Base-by-base conservation (phyloP, 1,140 invertebrate species). In the Philotrypesis tridentata region DNA sequence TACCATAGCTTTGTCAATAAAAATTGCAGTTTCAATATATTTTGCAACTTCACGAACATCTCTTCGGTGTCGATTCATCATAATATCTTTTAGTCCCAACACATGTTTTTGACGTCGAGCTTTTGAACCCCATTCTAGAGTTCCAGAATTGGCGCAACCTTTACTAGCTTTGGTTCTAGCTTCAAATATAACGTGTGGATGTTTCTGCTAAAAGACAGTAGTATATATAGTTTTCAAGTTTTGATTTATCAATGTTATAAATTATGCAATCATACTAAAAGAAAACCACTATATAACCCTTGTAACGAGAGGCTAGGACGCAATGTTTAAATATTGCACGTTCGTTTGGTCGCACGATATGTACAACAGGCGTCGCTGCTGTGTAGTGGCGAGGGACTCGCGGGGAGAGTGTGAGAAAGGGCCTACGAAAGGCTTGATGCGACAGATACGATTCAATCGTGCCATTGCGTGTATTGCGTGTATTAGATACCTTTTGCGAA, bases 161-260 rank as follows among this genome's bases (percentile, higher is more conserved):
- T 97, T 96, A 92, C 96, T 96, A 79, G 95, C 94, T 91, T 97
- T 97, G 43, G 95, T 95, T 85, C 96, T 94, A 83, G 97, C 96
- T 91, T 98, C 96, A 93, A 98, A 98, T 91, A 98, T 97, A 89
- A 99, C 96, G 94, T 98, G 97, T 87, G 97, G 97, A 95, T 98
- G 97, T 92, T 97, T 97, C 95, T 97, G 95, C 95, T 97, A 94
- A 93, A 95, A 93, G 93, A 94, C 93, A 94, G 89, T 92, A 90
- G 87, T 91, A 89, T 89, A 90, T 92, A 88, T 91, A 91, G 89
- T 89, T 89, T 77, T 25, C 70, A 2, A 55, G 2, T n/a, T 55
- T 55, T 4, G n/a, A n/a, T 21, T 7, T n/a, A n/a, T 48, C n/a
- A 48, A 48, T 17, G 2, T 48, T 2, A 6, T 55, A 3, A 43